Evolutionary conservation across 2,888 invertebrate genomes (phyloP).

Genomic region (Ochropleura leucogaster): DNA sequence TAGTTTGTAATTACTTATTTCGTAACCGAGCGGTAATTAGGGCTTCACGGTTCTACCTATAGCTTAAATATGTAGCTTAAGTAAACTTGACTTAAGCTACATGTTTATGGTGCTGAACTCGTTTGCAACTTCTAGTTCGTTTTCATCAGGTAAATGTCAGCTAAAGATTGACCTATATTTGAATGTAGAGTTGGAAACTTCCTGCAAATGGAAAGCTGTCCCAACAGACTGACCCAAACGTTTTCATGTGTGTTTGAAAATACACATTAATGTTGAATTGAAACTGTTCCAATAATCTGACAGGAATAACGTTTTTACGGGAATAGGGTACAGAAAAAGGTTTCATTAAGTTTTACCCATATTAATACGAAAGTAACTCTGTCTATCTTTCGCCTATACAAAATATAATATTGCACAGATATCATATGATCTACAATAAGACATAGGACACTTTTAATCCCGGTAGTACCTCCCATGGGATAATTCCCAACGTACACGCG

Average conservation of each 20-base stretch:
- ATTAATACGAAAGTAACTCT: not conserved
- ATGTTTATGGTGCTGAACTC: slow-evolving; percentile 10
- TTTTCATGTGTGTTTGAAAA: slow-evolving; percentile 2
- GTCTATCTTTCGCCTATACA: not conserved
- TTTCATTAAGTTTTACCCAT: not conserved
- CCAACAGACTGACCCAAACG: slow-evolving; percentile 20
- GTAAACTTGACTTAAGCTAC: not conserved
- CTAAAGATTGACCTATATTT: slow-evolving; percentile 48
- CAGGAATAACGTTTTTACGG: not conserved
- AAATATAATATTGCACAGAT: not conserved
- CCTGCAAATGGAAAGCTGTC: slow-evolving; percentile 24
- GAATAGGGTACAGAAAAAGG: not conserved
- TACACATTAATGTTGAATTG: slow-evolving; percentile 16
- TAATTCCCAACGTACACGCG: not conserved
- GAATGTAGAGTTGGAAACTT: slow-evolving; percentile 39
- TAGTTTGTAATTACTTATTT: slow-evolving; percentile 51
- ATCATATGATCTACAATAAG: not conserved
- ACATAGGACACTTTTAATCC: not conserved
- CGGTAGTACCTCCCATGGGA: not conserved
- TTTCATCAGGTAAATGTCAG: slow-evolving; percentile 12
- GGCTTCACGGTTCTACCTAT: slow-evolving; percentile 15
- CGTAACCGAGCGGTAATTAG: slow-evolving; percentile 25
- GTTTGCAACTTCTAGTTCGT: slow-evolving; percentile 19
- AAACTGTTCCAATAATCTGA: not conserved
- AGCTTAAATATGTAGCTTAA: slow-evolving; percentile 22